Percentiles rank a stretch among this genome's conserved stretches.
phyloP scores from a whole-genome alignment of 2,888 invertebrate species.

The Furcula furcula region DNA sequence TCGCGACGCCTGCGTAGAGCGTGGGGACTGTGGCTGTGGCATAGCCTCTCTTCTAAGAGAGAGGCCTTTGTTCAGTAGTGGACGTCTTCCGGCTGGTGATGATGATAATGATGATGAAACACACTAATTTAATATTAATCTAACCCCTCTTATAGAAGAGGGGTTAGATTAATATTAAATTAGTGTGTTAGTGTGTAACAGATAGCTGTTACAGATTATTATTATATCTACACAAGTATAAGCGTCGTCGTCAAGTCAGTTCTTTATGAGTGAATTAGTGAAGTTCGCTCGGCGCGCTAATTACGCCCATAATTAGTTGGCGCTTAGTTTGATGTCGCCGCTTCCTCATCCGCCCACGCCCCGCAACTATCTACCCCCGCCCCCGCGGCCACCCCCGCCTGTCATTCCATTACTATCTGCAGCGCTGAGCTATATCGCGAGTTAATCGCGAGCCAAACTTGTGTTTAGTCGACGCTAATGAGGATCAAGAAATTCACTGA shows the following conservation, averaged over 20 bases:
- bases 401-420: background rate
- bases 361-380: background rate
- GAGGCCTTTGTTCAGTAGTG: too few species aligned
- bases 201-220: too few species aligned
- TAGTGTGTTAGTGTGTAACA: too few species aligned
- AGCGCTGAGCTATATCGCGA: background rate
- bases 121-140: too few species aligned
- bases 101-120: too few species aligned
- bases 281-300: constrained; percentile 10
- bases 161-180: too few species aligned
- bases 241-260: background rate
- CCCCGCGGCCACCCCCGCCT: background rate
- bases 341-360: background rate
- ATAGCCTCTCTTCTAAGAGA: too few species aligned
- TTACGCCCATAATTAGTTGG: constrained; percentile 18
- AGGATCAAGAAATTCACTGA: background rate
- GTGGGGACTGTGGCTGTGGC: too few species aligned
- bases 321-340: constrained; percentile 5
- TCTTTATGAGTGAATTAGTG: constrained; percentile 3
- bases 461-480: constrained; percentile 6
- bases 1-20: too few species aligned
- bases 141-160: too few species aligned
- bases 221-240: too few species aligned
- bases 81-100: too few species aligned
- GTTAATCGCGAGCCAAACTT: background rate